Base-by-base conservation (phyloP, 1,140 invertebrate genomes). In the Chironomus striatipennis region DNA sequence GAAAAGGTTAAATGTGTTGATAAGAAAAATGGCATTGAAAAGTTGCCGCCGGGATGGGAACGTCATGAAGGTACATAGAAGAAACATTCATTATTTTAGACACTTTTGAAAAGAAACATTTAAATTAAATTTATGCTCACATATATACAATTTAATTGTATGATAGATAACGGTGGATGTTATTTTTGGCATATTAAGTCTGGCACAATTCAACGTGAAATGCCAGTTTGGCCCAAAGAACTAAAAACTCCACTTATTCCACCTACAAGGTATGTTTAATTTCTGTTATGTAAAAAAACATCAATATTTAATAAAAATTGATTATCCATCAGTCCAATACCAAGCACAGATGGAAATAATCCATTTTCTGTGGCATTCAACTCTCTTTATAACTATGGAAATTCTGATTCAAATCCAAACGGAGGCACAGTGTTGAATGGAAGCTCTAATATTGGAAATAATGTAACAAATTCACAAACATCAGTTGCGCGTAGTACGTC, bases 141-240 rank as follows among this genome's bases (percentile, higher is more conserved):
- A n/a, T 75, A 7, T 47, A 81, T 86, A 75, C 43, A 20, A 67
- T 20, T 70, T 20, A 7, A n/a, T n/a, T 20, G 5, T 70, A 21
- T 70, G n/a, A 10, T 84, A 94, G 95, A 97, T 85, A 93, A 92
- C 79, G 91, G 93, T 81, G 95, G 95, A 12, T 91, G 95, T 2
- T 98, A 98, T 83, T 98, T 97, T 83, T 98, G 96, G 96, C 97
- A 99, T 84, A 96, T 98, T 79, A 97, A 97, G 83, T 97, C 94
- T 81, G 97, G 97, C 9, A 98, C 95, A 0, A 98, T 98, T 79
- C 96, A 98, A 81, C 86, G 96, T 73, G 94, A 98, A 81, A 88
- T 90, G 73, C 95, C 95, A 5, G 88, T 88, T 73, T 83, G 85
- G 34, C 83, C 83, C 1, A 80, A 74, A 79, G 80, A 77, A 42